Evolutionary conservation across 2,113 vertebrate genomes (phyloP).

Genomic region (Hippoglossus stenolepis): DNA sequence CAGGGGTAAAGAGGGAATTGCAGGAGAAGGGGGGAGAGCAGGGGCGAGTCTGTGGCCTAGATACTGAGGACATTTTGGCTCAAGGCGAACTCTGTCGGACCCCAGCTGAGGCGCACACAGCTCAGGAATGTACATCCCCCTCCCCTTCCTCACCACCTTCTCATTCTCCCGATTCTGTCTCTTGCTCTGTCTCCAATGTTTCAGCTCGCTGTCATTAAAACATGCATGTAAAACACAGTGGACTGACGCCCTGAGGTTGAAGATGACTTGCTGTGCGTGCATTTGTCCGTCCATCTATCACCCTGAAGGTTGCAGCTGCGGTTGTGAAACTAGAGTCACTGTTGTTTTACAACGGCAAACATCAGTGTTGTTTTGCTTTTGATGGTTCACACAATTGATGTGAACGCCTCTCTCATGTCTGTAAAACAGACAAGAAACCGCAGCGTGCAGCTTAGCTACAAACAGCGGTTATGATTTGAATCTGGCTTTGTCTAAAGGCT

Average conservation of each 20-base stretch:
- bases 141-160: conserved; percentile 3
- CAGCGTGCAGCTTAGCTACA: too few species aligned
- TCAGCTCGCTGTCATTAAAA: conserved; percentile 2
- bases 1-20: conserved; percentile 5
- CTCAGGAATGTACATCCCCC: conserved; percentile 67
- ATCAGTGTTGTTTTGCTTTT: not conserved
- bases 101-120: conserved; percentile 61
- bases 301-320: not conserved
- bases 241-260: not conserved
- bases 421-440: too few species aligned
- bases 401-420: too few species aligned
- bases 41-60: conserved; percentile 70
- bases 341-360: not conserved
- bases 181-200: conserved; percentile 10
- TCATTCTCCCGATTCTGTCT: conserved; percentile 21
- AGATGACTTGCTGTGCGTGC: conserved; percentile 10
- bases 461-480: too few species aligned
- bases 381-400: not conserved
- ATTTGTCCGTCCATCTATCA: conserved; percentile 47
- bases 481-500: too few species aligned
- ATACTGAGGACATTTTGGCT: conserved; percentile 73
- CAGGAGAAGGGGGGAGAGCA: not conserved
- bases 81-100: conserved; percentile 57
- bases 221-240: conserved; percentile 7
- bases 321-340: not conserved